Evolutionary conservation across 2,888 invertebrate genomes (phyloP).

Genomic region (Caenorhabditis afra): DNA sequence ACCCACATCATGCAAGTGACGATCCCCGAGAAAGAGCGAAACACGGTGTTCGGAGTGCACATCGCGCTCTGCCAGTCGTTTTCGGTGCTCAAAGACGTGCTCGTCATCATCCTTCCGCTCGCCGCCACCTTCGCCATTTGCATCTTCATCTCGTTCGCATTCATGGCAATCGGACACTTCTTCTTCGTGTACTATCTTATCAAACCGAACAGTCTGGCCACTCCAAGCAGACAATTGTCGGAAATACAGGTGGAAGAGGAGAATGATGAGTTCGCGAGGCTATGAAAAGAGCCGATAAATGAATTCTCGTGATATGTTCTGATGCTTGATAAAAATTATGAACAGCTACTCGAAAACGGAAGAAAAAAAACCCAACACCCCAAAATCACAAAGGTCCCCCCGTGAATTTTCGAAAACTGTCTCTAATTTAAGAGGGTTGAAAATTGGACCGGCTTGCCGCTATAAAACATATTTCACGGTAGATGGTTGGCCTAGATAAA

Average conservation of each 20-base stretch:
- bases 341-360: too few species aligned
- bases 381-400: too few species aligned
- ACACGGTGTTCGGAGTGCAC: conserved; percentile 77
- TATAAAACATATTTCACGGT: too few species aligned
- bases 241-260: conserved; percentile 21
- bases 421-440: too few species aligned
- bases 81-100: conserved; percentile 66
- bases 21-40: conserved; percentile 70
- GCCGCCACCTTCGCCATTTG: conserved; percentile 59
- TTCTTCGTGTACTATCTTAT: conserved; percentile 64
- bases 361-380: too few species aligned
- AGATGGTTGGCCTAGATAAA: too few species aligned
- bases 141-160: conserved; percentile 60
- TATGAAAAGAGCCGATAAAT: neutral
- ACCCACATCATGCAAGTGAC: conserved; percentile 77
- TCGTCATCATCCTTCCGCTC: conserved; percentile 56
- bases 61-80: conserved; percentile 76
- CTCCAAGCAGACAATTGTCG: conserved; percentile 37
- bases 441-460: too few species aligned
- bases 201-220: conserved; percentile 42
- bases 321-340: too few species aligned
- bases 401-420: too few species aligned
- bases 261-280: conserved; percentile 33
- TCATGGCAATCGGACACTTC: conserved; percentile 59
- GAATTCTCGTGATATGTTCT: too few species aligned